Evolutionary conservation across 2,888 invertebrate genomes (phyloP).

Genomic region (Stratiomys singularior): DNA sequence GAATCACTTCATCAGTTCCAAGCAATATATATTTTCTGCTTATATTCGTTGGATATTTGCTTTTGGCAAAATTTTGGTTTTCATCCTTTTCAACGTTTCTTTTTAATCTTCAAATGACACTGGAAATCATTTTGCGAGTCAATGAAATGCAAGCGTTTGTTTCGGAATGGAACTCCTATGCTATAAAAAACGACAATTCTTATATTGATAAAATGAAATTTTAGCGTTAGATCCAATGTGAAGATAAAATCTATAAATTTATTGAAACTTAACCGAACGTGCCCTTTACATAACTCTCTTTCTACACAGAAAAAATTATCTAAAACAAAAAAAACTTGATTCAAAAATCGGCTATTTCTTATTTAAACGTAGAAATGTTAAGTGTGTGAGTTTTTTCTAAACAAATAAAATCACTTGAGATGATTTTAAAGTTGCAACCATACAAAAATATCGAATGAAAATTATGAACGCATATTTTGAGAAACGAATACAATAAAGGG

Average conservation of each 20-base stretch:
- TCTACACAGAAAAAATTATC: constrained; percentile 56
- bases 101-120: too few relatives aligned
- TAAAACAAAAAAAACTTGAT: not conserved
- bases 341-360: not conserved
- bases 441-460: constrained; percentile 4
- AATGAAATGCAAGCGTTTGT: not conserved
- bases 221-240: constrained; percentile 9
- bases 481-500: constrained; percentile 40
- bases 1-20: not conserved
- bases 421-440: not conserved
- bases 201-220: not conserved
- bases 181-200: not conserved
- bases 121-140: not conserved
- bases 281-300: constrained; percentile 66
- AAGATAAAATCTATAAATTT: constrained; percentile 36
- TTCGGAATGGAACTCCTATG: not conserved
- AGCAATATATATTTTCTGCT: not conserved
- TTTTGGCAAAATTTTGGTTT: not conserved
- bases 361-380: constrained; percentile 7
- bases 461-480: constrained; percentile 3
- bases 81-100: too few relatives aligned
- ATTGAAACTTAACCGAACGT: constrained; percentile 66
- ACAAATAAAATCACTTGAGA: not conserved
- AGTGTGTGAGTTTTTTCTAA: not conserved
- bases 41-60: not conserved